phyloP scores from a whole-genome alignment of 2,113 vertebrate genomes.

The Lasiurus cinereus region DNA sequence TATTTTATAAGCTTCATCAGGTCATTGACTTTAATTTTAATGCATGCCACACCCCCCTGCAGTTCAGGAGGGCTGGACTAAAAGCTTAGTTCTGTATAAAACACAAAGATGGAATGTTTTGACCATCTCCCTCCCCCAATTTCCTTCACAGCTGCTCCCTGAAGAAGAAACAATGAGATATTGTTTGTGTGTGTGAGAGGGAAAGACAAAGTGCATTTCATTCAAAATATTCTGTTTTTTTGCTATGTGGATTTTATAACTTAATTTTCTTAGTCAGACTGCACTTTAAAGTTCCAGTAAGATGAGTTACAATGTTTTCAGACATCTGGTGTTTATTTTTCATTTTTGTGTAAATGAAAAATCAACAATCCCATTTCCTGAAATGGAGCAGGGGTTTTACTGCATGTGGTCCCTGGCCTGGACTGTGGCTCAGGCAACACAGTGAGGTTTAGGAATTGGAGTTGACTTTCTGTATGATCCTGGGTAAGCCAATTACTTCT shows the following conservation, averaged over 20 bases:
- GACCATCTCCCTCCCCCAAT: slow-evolving; percentile 45
- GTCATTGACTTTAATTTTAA: slow-evolving; percentile 28
- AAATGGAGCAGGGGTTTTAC: background rate
- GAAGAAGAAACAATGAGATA: slow-evolving; percentile 74
- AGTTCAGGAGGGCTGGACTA: slow-evolving; percentile 55
- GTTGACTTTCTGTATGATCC: background rate
- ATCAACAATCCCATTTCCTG: slow-evolving; percentile 45
- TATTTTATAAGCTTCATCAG: slow-evolving; percentile 75
- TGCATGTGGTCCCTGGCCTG: background rate
- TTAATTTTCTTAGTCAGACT: slow-evolving; percentile 57
- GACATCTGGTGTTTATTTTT: slow-evolving; percentile 80
- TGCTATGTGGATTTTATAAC: slow-evolving; percentile 52
- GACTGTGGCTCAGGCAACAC: background rate
- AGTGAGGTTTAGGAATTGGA: background rate
- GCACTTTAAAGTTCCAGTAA: slow-evolving; percentile 44
- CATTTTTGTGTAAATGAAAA: slow-evolving; percentile 77
- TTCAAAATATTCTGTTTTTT: slow-evolving; percentile 71
- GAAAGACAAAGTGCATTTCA: slow-evolving; percentile 55
- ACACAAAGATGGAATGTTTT: slow-evolving; percentile 73
- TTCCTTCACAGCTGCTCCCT: slow-evolving; percentile 79
- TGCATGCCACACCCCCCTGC: slow-evolving; percentile 64
- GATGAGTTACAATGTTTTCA: slow-evolving; percentile 37
- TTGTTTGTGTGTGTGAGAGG: slow-evolving; percentile 35
- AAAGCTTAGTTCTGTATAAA: slow-evolving; percentile 75
- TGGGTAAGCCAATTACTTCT: background rate